A percentile compares a stretch with the other conserved stretches of the same genome.
Conservation (phyloP, 2,888 invertebrate species). For the Phragmatobia fuliginosa region DNA sequence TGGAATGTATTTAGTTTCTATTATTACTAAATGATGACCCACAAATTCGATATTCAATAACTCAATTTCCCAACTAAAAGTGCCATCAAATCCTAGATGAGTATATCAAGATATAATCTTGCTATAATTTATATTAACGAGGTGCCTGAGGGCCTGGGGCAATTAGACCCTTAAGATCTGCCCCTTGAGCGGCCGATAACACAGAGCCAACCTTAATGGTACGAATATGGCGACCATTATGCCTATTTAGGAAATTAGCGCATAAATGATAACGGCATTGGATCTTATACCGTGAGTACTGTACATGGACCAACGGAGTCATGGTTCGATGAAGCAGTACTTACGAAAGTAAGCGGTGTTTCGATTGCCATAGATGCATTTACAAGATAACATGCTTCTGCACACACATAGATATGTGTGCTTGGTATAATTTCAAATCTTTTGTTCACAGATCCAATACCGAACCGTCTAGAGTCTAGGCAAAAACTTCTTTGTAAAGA, state of each 20-base stretch:
- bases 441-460: too few relatives aligned
- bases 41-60: neutral
- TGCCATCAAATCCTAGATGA: conserved; percentile 16
- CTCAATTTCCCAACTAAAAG: conserved; percentile 1
- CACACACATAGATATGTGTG: too few relatives aligned
- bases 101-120: conserved; percentile 29
- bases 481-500: too few relatives aligned
- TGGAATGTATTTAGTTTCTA: too few relatives aligned
- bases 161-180: conserved; percentile 61
- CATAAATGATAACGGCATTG: conserved; percentile 31
- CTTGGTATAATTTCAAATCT: too few relatives aligned
- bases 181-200: conserved; percentile 53
- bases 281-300: conserved; percentile 22
- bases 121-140: conserved; percentile 60
- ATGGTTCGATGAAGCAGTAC: neutral
- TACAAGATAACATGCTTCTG: too few relatives aligned
- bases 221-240: conserved; percentile 38
- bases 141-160: conserved; percentile 43
- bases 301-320: neutral
- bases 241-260: conserved; percentile 48
- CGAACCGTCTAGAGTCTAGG: too few relatives aligned
- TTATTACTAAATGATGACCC: too few relatives aligned
- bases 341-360: too few relatives aligned
- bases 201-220: conserved; percentile 50
- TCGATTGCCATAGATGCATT: too few relatives aligned